phyloP scores from a whole-genome alignment of 2,113 vertebrate species.

The Oreochromis spilurus region DNA sequence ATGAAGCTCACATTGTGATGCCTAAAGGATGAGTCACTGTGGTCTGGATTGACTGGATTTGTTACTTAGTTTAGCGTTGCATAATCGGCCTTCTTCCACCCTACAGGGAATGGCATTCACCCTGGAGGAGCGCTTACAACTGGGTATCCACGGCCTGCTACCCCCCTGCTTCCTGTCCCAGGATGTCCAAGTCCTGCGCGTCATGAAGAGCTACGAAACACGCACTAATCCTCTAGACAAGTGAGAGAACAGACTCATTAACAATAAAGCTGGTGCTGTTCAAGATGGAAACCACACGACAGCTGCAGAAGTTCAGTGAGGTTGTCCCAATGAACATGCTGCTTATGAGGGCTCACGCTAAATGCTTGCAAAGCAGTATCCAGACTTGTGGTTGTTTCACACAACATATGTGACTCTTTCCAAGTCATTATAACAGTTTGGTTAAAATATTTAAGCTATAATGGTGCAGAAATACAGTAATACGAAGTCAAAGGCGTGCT shows the following conservation, averaged over 20 bases:
- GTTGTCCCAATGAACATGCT: not conserved
- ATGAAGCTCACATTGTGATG: not conserved
- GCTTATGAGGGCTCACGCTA: not conserved
- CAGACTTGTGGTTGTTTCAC: not conserved
- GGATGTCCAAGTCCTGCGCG: constrained; percentile 90
- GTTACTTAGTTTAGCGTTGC: not conserved
- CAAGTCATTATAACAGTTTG: not conserved
- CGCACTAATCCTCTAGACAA: constrained; percentile 88
- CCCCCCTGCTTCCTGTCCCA: constrained; percentile 95
- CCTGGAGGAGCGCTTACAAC: constrained; percentile 88
- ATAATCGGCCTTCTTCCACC: constrained; percentile 2
- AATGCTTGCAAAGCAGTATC: not conserved
- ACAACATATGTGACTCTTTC: not conserved
- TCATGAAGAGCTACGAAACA: constrained; percentile 91
- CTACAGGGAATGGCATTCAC: constrained; percentile 95
- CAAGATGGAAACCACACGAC: not conserved
- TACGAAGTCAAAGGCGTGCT: not conserved
- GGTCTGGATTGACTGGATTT: not conserved
- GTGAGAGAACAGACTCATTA: constrained; percentile 60
- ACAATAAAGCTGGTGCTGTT: not conserved
- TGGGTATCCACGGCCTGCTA: constrained; percentile 95
- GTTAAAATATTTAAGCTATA: not conserved
- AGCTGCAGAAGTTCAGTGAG: not conserved
- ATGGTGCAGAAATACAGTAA: not conserved
- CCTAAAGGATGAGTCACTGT: constrained; percentile 34